Evolutionary conservation across 37 sponge, comb jelly and placozoan species (phyloP).

Genomic region (Theonella swinhoei): DNA sequence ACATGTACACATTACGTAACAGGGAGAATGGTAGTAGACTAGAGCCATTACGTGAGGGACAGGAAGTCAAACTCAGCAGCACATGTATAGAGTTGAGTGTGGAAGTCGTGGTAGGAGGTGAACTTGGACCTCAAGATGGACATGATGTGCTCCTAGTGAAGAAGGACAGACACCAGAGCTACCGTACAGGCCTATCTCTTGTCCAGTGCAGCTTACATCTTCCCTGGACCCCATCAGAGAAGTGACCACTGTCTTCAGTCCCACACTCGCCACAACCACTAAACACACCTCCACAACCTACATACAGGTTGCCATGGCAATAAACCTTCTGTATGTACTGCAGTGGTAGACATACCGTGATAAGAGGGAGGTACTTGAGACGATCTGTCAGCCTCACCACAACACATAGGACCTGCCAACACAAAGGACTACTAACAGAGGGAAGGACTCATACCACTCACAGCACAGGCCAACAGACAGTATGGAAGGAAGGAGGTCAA

Average conservation of each 20-base stretch:
- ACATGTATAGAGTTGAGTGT: conserved; percentile 94
- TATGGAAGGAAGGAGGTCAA: conserved; percentile 58
- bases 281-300: conserved; percentile 23
- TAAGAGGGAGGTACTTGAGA: conserved; percentile 1
- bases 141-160: conserved; percentile 75
- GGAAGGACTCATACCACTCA: conserved; percentile 12
- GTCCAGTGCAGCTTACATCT: conserved; percentile 37
- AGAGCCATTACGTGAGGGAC: conserved; percentile 41
- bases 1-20: no score
- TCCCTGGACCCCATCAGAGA: conserved; percentile 13
- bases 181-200: not conserved
- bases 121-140: conserved; percentile 87
- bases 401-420: not conserved
- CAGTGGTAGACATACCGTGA: not conserved
- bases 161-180: not conserved
- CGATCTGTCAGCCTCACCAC: not conserved
- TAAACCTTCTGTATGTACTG: not conserved
- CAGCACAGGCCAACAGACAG: conserved; percentile 52
- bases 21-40: no score
- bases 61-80: conserved; percentile 93
- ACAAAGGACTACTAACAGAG: not conserved
- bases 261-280: conserved; percentile 22
- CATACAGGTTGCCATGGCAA: not conserved
- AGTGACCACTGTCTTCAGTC: conserved; percentile 11
- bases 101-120: conserved; percentile 86